Percentiles rank a stretch among this genome's conserved stretches.
Conservation (phyloP, 2,113 vertebrate genomes). For the Cranoglanis bouderius region DNA sequence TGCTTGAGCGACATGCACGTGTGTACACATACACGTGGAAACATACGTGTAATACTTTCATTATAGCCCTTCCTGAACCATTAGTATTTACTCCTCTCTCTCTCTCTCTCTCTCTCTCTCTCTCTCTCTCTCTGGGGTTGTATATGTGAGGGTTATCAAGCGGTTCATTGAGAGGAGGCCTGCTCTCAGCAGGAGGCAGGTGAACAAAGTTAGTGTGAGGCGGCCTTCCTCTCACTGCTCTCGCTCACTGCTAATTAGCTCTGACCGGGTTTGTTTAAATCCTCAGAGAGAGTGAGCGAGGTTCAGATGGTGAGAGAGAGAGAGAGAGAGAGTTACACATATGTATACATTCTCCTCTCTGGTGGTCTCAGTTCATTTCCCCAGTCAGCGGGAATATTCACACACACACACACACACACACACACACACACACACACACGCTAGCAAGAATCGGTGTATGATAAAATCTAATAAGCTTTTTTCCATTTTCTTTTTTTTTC, state of each 20-base stretch:
- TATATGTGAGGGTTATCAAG: slow-evolving; percentile 79
- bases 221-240: slow-evolving; percentile 73
- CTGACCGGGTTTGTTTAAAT: slow-evolving; percentile 84
- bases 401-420: slow-evolving; percentile 57
- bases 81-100: slow-evolving; percentile 54
- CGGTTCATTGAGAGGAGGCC: slow-evolving; percentile 78
- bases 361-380: slow-evolving; percentile 78
- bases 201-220: slow-evolving; percentile 82
- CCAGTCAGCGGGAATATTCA: slow-evolving; percentile 67
- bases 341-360: slow-evolving; percentile 47
- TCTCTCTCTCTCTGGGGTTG: slow-evolving; percentile 63
- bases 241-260: slow-evolving; percentile 79
- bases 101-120: slow-evolving; percentile 39
- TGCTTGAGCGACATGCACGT: neutral
- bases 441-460: neutral
- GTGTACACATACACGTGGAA: slow-evolving; percentile 1
- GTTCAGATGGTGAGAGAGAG: slow-evolving; percentile 60
- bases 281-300: slow-evolving; percentile 69
- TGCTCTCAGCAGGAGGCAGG: slow-evolving; percentile 81
- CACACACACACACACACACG: slow-evolving; percentile 53
- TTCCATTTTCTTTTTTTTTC: neutral
- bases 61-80: slow-evolving; percentile 42
- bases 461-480: neutral
- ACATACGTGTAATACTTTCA: slow-evolving; percentile 37
- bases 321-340: slow-evolving; percentile 48